Conservation (phyloP, 2,797 vertebrate genomes). For the Propithecus perrieri region DNA sequence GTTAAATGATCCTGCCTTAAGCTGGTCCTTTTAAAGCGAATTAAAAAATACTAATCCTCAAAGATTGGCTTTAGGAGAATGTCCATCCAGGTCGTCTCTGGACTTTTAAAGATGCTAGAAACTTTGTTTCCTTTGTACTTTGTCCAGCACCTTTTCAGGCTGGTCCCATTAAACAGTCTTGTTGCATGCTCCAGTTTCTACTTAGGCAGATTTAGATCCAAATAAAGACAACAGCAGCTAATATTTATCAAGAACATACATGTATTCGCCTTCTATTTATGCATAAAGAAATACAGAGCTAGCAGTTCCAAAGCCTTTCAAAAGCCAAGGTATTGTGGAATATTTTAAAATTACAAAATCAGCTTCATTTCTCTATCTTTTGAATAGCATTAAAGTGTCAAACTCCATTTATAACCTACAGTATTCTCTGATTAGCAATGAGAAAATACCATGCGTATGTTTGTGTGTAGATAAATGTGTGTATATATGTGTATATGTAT, state of each 20-base stretch:
- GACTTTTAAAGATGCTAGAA: neutral
- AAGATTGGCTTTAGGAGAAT: neutral
- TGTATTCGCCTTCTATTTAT: neutral
- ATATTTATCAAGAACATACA: neutral
- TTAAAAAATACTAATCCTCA: neutral
- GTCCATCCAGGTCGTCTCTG: neutral
- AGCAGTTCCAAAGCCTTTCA: conserved; percentile 1
- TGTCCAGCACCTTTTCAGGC: neutral
- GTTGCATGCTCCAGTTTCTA: neutral
- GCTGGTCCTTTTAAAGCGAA: neutral
- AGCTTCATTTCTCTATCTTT: neutral
- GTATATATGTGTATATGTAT: neutral
- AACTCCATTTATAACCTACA: neutral
- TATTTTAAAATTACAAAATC: neutral
- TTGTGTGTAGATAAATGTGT: neutral
- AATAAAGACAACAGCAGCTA: neutral
- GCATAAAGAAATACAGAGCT: conserved; percentile 5
- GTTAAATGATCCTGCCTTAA: neutral
- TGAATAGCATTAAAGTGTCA: neutral
- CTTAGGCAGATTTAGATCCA: neutral
- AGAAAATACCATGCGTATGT: neutral
- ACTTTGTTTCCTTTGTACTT: neutral
- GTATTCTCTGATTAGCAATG: neutral
- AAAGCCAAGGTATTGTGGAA: neutral
- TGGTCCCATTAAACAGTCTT: neutral